Conservation (phyloP, 2,888 invertebrate species). For the Mythimna pallens region DNA sequence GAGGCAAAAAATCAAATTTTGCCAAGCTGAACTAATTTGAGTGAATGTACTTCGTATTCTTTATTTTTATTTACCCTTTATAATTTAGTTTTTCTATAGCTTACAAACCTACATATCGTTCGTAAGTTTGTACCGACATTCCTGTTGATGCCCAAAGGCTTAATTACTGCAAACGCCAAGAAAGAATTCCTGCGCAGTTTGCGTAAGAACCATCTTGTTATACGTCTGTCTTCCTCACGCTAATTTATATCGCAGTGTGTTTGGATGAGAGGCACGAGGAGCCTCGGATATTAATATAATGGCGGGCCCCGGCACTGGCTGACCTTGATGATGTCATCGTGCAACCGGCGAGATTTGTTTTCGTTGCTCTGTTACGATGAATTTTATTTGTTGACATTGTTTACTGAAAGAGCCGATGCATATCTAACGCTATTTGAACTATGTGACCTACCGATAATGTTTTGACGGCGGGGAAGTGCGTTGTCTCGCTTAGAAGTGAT, state of each 20-base stretch:
- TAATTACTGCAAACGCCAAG: constrained; percentile 63
- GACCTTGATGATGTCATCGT: constrained; percentile 88
- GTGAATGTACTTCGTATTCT: constrained; percentile 13
- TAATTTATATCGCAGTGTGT: constrained; percentile 30
- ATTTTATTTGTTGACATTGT: constrained; percentile 67
- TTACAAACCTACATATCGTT: constrained; percentile 26
- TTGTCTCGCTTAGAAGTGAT: constrained; percentile 25
- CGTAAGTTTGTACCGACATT: constrained; percentile 39
- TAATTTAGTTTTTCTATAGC: constrained; percentile 38
- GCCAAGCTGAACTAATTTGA: constrained; percentile 37
- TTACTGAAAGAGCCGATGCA: constrained; percentile 46
- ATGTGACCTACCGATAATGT: constrained; percentile 30
- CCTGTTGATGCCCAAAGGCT: constrained; percentile 60
- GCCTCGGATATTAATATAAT: constrained; percentile 65
- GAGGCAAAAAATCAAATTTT: constrained; percentile 18
- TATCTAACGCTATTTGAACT: constrained; percentile 48
- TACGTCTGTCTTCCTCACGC: constrained; percentile 48
- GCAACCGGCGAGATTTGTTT: constrained; percentile 76
- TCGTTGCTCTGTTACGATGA: constrained; percentile 67
- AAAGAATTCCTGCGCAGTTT: constrained; percentile 60
- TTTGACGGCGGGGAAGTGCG: constrained; percentile 26
- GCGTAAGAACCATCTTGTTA: constrained; percentile 48
- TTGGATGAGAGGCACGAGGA: constrained; percentile 52
- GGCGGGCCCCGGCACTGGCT: constrained; percentile 73
- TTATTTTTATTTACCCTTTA: constrained; percentile 26